These are phyloP conservation scores for Eupithecia pulchellata DNA, from an alignment of 2,888 invertebrate genomes.

Conservation along the genomic window DNA sequence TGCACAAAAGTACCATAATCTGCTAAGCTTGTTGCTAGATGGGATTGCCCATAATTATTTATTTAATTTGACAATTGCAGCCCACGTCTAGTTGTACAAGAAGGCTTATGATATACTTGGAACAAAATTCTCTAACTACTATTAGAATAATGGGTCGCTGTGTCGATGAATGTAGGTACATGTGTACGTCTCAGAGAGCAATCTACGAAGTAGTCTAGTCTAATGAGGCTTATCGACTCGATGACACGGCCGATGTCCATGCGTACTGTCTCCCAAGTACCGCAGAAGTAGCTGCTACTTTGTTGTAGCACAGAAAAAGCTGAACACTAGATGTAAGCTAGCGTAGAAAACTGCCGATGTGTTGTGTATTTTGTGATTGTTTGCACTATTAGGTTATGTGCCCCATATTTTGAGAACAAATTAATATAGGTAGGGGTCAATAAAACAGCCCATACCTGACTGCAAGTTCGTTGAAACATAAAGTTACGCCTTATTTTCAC, in stretches of 20 bases:
- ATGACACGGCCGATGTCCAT: slow-evolving; percentile 78
- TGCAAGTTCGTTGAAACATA: not conserved
- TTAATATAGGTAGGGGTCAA: no score
- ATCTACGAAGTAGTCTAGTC: slow-evolving; percentile 67
- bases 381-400: not conserved
- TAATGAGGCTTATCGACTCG: slow-evolving; percentile 80
- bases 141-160: not conserved
- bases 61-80: no score
- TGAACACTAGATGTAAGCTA: not conserved
- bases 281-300: slow-evolving; percentile 4
- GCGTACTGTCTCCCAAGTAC: slow-evolving; percentile 50
- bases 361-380: not conserved
- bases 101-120: not conserved
- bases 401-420: no score
- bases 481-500: not conserved
- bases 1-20: not conserved
- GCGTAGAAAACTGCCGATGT: not conserved
- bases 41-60: no score
- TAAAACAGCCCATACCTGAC: no score
- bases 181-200: not conserved
- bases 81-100: no score
- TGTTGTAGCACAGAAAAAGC: not conserved
- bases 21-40: no score
- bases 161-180: not conserved
- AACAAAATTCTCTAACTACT: not conserved